A percentile compares a stretch with the other conserved stretches of the same genome.
These are phyloP conservation scores for Diceros bicornis DNA, from an alignment of 2,797 vertebrate species.

Conservation along the genomic window DNA sequence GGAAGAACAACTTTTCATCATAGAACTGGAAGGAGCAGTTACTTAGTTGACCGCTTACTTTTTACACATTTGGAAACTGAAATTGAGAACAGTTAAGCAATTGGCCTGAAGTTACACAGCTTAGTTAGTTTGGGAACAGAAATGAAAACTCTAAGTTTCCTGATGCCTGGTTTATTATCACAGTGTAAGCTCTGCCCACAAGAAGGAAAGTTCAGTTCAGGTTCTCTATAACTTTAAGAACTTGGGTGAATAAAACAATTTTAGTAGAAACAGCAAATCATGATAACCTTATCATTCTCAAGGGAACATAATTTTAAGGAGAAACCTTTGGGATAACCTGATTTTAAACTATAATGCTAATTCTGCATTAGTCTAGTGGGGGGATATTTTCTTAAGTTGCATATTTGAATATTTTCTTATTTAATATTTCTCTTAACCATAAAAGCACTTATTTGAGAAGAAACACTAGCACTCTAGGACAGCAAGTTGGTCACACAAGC, in stretches of 20 bases:
- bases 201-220: constrained; percentile 46
- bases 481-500: background rate
- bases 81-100: constrained; percentile 10
- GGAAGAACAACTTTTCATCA: constrained; percentile 35
- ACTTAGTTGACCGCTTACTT: constrained; percentile 35
- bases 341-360: constrained; percentile 34
- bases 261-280: constrained; percentile 57
- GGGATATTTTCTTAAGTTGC: background rate
- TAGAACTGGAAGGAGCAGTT: background rate
- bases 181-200: background rate
- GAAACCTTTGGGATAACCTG: constrained; percentile 55
- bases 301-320: constrained; percentile 55
- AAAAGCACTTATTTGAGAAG: constrained; percentile 19
- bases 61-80: constrained; percentile 69
- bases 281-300: constrained; percentile 6
- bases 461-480: background rate
- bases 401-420: constrained; percentile 36
- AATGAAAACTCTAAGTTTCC: constrained; percentile 22
- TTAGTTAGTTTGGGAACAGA: constrained; percentile 21
- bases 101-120: constrained; percentile 32
- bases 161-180: background rate
- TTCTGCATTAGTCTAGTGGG: constrained; percentile 12
- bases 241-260: background rate
- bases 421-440: constrained; percentile 19
- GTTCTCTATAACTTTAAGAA: constrained; percentile 56